Percentiles rank a stretch among this genome's conserved stretches.
These are phyloP conservation scores for Danaus plexippus DNA, from an alignment of 1,140 invertebrate species.

Conservation along the genomic window DNA sequence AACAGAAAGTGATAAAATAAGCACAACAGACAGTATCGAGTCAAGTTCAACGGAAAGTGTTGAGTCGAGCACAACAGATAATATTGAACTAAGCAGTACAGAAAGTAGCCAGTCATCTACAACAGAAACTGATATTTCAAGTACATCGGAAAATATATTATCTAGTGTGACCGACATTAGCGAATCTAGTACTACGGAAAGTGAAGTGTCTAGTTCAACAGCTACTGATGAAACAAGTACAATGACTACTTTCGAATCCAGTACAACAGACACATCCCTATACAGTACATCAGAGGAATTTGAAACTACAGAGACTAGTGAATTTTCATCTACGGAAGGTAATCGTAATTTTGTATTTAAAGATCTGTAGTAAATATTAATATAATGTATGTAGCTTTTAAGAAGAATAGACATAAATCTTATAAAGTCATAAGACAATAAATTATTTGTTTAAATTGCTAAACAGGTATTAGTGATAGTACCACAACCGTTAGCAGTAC, in stretches of 20 bases:
- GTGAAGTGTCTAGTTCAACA: constrained; percentile 3
- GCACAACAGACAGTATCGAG: constrained; percentile 8
- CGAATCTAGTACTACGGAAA: constrained; percentile 7
- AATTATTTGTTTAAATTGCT: too few relatives aligned
- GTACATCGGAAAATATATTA: constrained; percentile 5
- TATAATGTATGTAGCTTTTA: too few relatives aligned
- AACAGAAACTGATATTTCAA: constrained; percentile 7
- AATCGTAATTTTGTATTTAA: background rate
- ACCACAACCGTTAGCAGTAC: background rate
- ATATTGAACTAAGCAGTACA: constrained; percentile 2
- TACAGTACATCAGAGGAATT: background rate
- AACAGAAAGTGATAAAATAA: constrained; percentile 3
- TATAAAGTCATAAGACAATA: too few relatives aligned
- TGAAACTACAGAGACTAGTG: background rate
- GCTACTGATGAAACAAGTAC: constrained; percentile 3
- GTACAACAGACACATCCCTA: background rate
- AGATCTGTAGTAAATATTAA: too few relatives aligned
- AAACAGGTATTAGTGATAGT: too few relatives aligned
- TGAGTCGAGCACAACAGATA: constrained; percentile 5
- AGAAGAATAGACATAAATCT: too few relatives aligned
- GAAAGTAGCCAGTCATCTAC: background rate
- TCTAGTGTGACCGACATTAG: background rate
- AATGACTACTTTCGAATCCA: constrained; percentile 5
- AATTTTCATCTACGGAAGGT: constrained; percentile 1
- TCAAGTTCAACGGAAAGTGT: constrained; percentile 5